These are phyloP conservation scores for Malachius bipustulatus DNA, from an alignment of 2,888 invertebrate species.

Conservation along the genomic window DNA sequence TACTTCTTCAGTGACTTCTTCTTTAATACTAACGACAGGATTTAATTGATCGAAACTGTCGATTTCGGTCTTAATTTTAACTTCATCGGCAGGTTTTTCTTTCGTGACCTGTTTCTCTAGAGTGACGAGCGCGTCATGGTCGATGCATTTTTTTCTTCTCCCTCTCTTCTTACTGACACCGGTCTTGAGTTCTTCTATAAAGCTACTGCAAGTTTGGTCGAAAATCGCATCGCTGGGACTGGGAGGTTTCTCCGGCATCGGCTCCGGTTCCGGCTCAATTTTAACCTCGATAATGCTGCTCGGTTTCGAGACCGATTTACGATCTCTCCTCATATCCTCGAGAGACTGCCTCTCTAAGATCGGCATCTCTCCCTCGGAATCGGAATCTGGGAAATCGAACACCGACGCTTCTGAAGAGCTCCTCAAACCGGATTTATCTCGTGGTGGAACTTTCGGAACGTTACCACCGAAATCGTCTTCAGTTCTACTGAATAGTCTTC, in stretches of 20 bases:
- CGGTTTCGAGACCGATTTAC: slow-evolving; percentile 49
- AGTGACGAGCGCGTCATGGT: slow-evolving; percentile 28
- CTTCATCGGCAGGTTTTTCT: slow-evolving; percentile 23
- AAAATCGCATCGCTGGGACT: slow-evolving; percentile 43
- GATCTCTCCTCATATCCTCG: slow-evolving; percentile 48
- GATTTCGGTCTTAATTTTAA: slow-evolving; percentile 19
- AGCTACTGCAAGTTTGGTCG: slow-evolving; percentile 63
- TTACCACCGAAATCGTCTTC: slow-evolving; percentile 37
- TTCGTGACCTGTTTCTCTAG: slow-evolving; percentile 29
- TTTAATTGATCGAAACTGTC: not conserved
- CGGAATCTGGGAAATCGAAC: slow-evolving; percentile 52
- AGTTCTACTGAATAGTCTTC: slow-evolving; percentile 47
- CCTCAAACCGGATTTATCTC: slow-evolving; percentile 40
- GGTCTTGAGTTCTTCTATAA: slow-evolving; percentile 60
- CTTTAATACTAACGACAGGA: slow-evolving; percentile 11
- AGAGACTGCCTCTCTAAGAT: slow-evolving; percentile 53
- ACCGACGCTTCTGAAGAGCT: slow-evolving; percentile 52
- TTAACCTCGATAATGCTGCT: slow-evolving; percentile 35
- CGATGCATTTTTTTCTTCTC: slow-evolving; percentile 39
- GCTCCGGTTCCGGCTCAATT: slow-evolving; percentile 12
- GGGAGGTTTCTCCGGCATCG: slow-evolving; percentile 6
- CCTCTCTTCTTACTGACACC: slow-evolving; percentile 47
- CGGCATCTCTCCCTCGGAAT: slow-evolving; percentile 50
- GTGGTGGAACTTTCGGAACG: slow-evolving; percentile 29
- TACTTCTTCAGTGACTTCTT: slow-evolving; percentile 10